Percentiles rank a stretch among this genome's conserved stretches.
Conservation (phyloP, 2,113 vertebrate species). For the Erythrocercus mccallii region DNA sequence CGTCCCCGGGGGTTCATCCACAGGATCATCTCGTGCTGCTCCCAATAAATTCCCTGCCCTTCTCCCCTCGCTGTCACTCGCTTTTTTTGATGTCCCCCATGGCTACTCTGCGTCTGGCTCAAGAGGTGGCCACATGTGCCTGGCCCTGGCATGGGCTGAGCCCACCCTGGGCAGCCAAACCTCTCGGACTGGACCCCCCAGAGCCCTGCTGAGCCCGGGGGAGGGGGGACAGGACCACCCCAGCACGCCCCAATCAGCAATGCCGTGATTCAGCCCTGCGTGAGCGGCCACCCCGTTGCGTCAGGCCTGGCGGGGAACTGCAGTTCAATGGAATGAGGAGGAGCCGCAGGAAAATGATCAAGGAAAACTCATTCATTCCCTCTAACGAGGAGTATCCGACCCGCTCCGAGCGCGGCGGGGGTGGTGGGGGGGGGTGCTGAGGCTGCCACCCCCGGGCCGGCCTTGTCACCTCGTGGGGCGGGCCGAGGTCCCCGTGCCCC, state of each 20-base stretch:
- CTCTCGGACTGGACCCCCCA: fast-evolving
- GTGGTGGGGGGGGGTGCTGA: fast-evolving
- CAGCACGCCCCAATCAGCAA: neutral
- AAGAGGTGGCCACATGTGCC: neutral
- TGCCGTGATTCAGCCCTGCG: neutral
- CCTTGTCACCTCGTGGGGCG: neutral
- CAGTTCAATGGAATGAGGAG: slow-evolving; percentile 18
- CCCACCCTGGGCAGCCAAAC: neutral
- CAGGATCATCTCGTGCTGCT: neutral
- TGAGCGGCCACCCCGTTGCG: neutral
- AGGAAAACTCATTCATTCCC: neutral
- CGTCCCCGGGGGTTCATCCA: neutral
- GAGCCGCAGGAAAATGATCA: neutral
- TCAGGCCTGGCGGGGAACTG: neutral
- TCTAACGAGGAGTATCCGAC: neutral
- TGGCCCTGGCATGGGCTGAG: neutral
- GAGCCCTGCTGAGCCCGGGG: fast-evolving
- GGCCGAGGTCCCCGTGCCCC: neutral
- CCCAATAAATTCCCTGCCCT: slow-evolving; percentile 12
- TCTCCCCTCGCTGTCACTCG: neutral
- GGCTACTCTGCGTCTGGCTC: fast-evolving
- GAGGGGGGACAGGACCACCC: neutral
- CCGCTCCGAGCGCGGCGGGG: neutral
- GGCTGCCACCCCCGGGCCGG: neutral
- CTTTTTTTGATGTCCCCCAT: neutral